A percentile compares a stretch with the other conserved stretches of the same genome.
phyloP scores from a whole-genome alignment of 1,140 invertebrate species.

The Chelonus insularis region DNA sequence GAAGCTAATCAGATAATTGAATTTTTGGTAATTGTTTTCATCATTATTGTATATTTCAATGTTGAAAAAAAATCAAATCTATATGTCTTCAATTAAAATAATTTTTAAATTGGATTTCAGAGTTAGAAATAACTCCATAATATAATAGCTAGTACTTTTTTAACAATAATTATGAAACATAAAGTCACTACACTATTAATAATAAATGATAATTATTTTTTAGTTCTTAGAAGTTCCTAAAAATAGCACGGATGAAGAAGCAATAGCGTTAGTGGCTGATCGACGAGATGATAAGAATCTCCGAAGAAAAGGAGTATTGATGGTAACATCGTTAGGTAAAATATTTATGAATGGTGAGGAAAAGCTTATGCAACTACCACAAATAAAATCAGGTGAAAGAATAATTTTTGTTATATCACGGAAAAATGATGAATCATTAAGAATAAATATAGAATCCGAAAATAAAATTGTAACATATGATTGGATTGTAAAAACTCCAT shows the following conservation, averaged over 20 bases:
- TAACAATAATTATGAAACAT: too few species aligned
- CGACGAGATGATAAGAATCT: conserved; percentile 25
- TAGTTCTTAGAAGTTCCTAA: conserved; percentile 36
- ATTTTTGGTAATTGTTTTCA: conserved; percentile 34
- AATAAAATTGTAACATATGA: conserved; percentile 42
- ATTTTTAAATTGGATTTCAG: too few species aligned
- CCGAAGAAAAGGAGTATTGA: conserved; percentile 28
- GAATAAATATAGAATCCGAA: conserved; percentile 38
- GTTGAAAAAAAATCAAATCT: too few species aligned
- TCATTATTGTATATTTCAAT: too few species aligned
- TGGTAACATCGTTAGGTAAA: conserved; percentile 38
- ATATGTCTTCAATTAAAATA: too few species aligned
- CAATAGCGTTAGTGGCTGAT: conserved; percentile 35
- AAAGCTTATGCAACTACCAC: conserved; percentile 39
- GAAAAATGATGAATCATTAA: conserved; percentile 31
- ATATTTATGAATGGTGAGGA: conserved; percentile 41
- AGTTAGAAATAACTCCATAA: too few species aligned
- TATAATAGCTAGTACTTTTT: too few species aligned
- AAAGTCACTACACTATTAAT: too few species aligned
- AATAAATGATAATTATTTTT: conserved; percentile 4
- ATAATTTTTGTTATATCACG: conserved; percentile 32
- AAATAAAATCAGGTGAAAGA: conserved; percentile 28
- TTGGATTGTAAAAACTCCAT: conserved; percentile 36
- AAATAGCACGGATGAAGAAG: conserved; percentile 31
- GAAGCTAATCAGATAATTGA: conserved; percentile 39